Evolutionary conservation across 92 coral and sea anemone species (phyloP), one percentile per base, ranked within the genome.

Genomic region (Porites lobata): DNA sequence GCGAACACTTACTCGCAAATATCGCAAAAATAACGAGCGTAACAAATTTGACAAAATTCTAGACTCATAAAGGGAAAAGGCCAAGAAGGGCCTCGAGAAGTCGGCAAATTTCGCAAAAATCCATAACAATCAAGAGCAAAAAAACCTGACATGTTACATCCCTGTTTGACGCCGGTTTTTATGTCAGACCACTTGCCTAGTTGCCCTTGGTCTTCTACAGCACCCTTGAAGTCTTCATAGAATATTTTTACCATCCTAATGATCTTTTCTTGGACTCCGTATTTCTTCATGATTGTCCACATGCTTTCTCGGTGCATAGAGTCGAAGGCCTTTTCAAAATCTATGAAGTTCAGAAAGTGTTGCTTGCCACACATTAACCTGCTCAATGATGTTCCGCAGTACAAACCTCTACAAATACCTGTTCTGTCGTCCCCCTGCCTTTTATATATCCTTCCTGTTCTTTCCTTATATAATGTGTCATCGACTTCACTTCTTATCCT

Each of bases 271-370:
- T 88, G 91, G 64, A 88, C 65, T 72, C 88, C 81, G 75, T 81
- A 88, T 62, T 73, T 83, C 75, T 47, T 19, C 91, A 80, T 80
- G 62, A 79, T 68, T 6, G 58, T 18, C 85, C 85, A 79, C 38
- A 29, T 29, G 38, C 38, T 29, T 29, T 80, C 87, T 24, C 87
- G 65, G 51, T 79, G 80, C 15, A 61, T 50, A 14, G 81, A 80
- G 65, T 88, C 87, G 52, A 88, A 88, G 0, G 87, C 87, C 79
- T n/a, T 78, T 76, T 83, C 88, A 68, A 83, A 88, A 74, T 88
- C 83, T 83, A 75, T 29, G 38, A 2, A 29, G 38, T 29, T 29
- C 38, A 29, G 38, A 29, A 0, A 29, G 38, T 29, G 38, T 29
- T 29, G 38, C 38, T 29, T 29, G 2, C 38, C 38, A 29, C 38